Base-by-base conservation (phyloP, 1,140 invertebrate species). In the Drosophila mayri region DNA sequence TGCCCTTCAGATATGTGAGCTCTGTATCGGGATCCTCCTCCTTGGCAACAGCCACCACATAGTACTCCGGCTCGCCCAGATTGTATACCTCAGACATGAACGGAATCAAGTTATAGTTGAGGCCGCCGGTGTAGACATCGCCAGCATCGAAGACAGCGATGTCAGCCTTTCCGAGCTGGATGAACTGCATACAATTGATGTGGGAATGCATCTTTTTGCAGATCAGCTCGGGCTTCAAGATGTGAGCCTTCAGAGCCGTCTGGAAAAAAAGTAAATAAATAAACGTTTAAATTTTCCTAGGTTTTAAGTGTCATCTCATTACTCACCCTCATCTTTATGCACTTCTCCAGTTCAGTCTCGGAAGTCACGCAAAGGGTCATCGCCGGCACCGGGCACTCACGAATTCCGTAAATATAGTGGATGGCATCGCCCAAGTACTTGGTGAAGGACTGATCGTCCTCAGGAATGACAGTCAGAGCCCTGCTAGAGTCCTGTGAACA, bases 21-120 rank as follows among this genome's bases (percentile, higher is more conserved):
- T 98, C 97, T 0, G 98, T 98, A 43, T 95, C 95, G 0, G 96
- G 95, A 91, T 98, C 97, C 57, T 97, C 95, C 91, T 98, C 96
- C 92, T 97, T 98, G 0, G 97, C 96, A 0, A 99, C 97, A 12
- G 98, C 98, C 2, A 99, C 98, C 0, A 97, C 97, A 92, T 99
- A 99, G 93, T 99, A 99, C 85, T 97, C 96, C 1, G 96, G 95
- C 64, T 96, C 95, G 44, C 95, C 96, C 40, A 97, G 94, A 91
- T 98, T 97, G 91, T 98, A 98, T 7, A 98, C 95, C 94, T 98
- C 97, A 4, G 97, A 95, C 91, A 99, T 96, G 86, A 98, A 97
- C 1, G 98, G 98, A 58, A 98, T 95, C 3, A 98, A 93, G 14
- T 96, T 94, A 80, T 96, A 97, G 18, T 95, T 94, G 11, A 96